Base-by-base conservation (phyloP, 2,888 invertebrate species). In the Cyclophora albipunctata region DNA sequence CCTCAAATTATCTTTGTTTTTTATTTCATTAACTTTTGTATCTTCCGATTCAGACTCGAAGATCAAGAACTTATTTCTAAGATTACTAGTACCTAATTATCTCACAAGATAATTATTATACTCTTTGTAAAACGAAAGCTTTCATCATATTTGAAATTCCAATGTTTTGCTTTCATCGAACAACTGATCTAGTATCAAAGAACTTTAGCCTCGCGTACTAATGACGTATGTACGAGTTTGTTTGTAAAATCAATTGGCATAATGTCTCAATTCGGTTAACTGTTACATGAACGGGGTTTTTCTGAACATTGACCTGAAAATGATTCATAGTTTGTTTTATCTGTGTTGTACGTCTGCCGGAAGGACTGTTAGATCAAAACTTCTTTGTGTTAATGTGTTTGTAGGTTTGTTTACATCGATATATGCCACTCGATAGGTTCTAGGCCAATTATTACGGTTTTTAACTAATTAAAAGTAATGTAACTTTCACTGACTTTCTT, bases 191-290 rank as follows among this genome's bases (percentile, higher is more conserved):
- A 20, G 20, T 20, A 20, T 20, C 20, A 20, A 20, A 20, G 20
- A 20, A 1, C 20, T 20, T 20, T 20, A 20, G 20, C 20, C 20
- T 20, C 20, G 2, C 20, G 20, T 20, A 20, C 20, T 20, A 20
- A 20, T 20, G 20, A 20, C 20, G 20, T 20, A 20, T 20, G 20
- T 20, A 20, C 20, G 20, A 20, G 62, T 75, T 73, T 76, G 77
- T 84, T 80, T 82, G 81, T 73, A 71, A 67, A 73, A 77, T 57
- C 71, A 76, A 81, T 83, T 81, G 74, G 74, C 61, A 71, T 80
- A 77, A 83, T 76, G 80, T 80, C 72, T 81, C 71, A 73, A 84
- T 84, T 83, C 80, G 67, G 81, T 77, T 81, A 80, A 83, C 78
- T 83, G 84, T 84, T 82, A 83, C 81, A 69, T 63, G 64, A 60